Conservation (phyloP, 2,888 invertebrate species). For the Ochropleura leucogaster region DNA sequence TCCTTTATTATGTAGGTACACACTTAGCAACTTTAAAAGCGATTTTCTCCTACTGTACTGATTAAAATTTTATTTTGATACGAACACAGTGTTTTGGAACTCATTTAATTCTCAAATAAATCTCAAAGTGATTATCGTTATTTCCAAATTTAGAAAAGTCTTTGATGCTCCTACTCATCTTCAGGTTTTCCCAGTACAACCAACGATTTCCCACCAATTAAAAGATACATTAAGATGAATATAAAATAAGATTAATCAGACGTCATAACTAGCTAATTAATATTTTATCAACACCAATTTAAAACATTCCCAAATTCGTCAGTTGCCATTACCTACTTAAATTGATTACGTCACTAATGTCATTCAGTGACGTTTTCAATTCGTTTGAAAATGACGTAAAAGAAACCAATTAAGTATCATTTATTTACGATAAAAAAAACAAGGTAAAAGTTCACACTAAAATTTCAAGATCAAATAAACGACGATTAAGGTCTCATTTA, state of each 20-base stretch:
- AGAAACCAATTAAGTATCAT: not conserved
- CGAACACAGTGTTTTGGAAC: no score
- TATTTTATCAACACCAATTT: conserved; percentile 28
- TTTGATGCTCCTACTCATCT: no score
- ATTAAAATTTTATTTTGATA: no score
- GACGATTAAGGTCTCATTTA: not conserved
- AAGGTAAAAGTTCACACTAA: not conserved
- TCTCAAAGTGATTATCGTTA: no score
- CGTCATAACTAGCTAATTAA: conserved; percentile 2
- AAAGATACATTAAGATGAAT: not conserved
- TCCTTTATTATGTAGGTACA: no score
- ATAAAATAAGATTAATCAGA: not conserved
- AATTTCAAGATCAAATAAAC: not conserved
- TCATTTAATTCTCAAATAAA: no score
- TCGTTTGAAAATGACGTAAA: not conserved
- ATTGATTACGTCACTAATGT: not conserved
- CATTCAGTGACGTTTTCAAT: not conserved
- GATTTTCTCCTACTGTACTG: no score
- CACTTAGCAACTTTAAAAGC: no score
- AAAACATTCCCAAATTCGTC: conserved; percentile 1
- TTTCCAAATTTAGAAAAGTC: no score
- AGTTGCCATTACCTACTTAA: not conserved
- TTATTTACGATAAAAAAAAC: not conserved
- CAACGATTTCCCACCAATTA: not conserved
- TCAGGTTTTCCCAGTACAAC: not conserved